A percentile compares a stretch with the other conserved stretches of the same genome.
Conservation (phyloP, 2,113 vertebrate species). For the Toxotes jaculatrix region DNA sequence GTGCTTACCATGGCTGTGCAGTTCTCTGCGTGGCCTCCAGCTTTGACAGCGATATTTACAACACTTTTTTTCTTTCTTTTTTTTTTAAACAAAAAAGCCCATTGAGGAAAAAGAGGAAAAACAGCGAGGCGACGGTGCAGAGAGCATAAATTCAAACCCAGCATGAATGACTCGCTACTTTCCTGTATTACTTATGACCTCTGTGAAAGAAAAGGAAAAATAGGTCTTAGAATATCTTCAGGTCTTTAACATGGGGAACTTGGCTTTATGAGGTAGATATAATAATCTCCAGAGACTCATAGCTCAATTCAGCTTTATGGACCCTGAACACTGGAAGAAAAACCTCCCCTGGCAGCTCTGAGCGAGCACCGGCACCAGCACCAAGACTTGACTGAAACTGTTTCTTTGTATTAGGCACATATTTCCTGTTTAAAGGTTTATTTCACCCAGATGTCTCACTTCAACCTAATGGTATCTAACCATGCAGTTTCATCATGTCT, state of each 20-base stretch:
- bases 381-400: neutral
- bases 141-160: slow-evolving; percentile 57
- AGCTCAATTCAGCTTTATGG: slow-evolving; percentile 60
- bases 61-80: slow-evolving; percentile 6
- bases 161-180: slow-evolving; percentile 56
- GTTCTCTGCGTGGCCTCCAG: slow-evolving; percentile 21
- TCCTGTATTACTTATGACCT: slow-evolving; percentile 41
- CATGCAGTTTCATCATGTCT: neutral
- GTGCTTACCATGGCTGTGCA: neutral
- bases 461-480: neutral
- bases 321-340: slow-evolving; percentile 10
- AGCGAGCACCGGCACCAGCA: slow-evolving; percentile 27
- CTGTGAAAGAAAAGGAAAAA: slow-evolving; percentile 48
- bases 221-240: slow-evolving; percentile 59
- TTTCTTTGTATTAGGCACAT: neutral
- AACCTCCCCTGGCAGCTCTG: slow-evolving; percentile 38
- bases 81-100: slow-evolving; percentile 56
- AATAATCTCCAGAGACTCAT: slow-evolving; percentile 69
- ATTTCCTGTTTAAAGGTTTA: slow-evolving; percentile 9
- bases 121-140: slow-evolving; percentile 18
- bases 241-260: slow-evolving; percentile 55
- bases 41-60: slow-evolving; percentile 62
- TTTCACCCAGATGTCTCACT: neutral
- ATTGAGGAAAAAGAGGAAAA: slow-evolving; percentile 65
- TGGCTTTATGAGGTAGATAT: slow-evolving; percentile 67